Percentiles rank a stretch among this genome's conserved stretches.
phyloP scores from a whole-genome alignment of 2,113 vertebrate genomes.

The Siniperca knerii region DNA sequence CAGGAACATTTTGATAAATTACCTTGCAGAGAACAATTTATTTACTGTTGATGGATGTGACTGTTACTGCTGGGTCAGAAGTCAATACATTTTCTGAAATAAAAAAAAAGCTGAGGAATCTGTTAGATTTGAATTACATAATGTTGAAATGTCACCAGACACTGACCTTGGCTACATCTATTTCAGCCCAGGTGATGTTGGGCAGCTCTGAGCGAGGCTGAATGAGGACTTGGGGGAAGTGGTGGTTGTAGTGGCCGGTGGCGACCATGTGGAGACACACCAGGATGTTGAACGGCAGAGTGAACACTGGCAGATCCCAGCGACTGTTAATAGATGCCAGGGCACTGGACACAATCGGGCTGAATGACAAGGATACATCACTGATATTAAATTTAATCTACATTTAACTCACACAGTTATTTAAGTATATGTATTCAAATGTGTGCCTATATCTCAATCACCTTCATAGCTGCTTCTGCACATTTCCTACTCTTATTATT shows the following conservation, averaged over 20 bases:
- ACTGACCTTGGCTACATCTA: slow-evolving; percentile 88
- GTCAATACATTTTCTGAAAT: neutral
- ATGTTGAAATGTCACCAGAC: neutral
- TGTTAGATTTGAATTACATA: neutral
- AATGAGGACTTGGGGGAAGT: slow-evolving; percentile 88
- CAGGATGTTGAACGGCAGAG: slow-evolving; percentile 93
- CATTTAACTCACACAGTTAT: neutral
- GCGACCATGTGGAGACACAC: slow-evolving; percentile 93
- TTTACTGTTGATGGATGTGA: neutral
- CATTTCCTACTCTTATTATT: neutral
- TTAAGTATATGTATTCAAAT: neutral
- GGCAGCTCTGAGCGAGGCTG: slow-evolving; percentile 81
- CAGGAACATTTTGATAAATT: neutral
- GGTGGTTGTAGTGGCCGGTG: slow-evolving; percentile 89
- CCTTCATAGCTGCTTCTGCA: neutral
- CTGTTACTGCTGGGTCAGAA: neutral
- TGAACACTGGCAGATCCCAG: slow-evolving; percentile 96
- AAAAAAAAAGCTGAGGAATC: neutral
- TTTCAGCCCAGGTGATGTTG: slow-evolving; percentile 90
- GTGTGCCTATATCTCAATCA: neutral
- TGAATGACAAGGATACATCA: slow-evolving; percentile 73
- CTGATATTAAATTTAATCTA: neutral
- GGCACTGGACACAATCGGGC: slow-evolving; percentile 92
- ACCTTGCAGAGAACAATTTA: neutral
- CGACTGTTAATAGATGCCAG: slow-evolving; percentile 90